A percentile compares a stretch with the other conserved stretches of the same genome.
phyloP scores from a whole-genome alignment of 2,888 invertebrate species.

The Drosophila parthenogenetica region DNA sequence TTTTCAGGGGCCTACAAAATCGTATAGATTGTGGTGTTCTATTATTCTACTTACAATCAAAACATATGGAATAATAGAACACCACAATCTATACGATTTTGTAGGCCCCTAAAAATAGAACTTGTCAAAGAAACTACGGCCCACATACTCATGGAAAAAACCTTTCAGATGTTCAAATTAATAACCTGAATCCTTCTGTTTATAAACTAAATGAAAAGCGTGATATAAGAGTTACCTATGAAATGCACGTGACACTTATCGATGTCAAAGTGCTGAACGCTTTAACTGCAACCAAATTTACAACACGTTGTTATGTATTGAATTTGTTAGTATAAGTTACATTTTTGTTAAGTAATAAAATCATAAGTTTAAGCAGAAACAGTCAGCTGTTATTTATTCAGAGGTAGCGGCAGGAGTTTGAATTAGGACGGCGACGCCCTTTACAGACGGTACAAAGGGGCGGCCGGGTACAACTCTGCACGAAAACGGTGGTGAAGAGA shows the following conservation, averaged over 20 bases:
- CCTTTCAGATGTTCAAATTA: conserved; percentile 5
- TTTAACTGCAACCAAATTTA: too few species aligned
- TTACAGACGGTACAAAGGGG: too few species aligned
- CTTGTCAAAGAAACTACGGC: conserved; percentile 9
- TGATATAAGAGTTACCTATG: conserved; percentile 5
- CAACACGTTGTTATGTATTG: too few species aligned
- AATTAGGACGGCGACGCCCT: too few species aligned
- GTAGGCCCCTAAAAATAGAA: conserved; percentile 13
- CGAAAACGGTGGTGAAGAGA: too few species aligned
- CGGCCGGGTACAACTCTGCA: too few species aligned
- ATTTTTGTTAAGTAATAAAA: too few species aligned
- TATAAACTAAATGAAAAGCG: conserved; percentile 3
- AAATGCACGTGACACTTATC: conserved; percentile 10
- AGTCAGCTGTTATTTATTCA: too few species aligned
- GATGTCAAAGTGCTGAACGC: conserved; percentile 12
- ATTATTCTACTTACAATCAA: conserved; percentile 16
- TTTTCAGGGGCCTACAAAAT: conserved; percentile 19
- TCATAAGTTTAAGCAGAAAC: too few species aligned
- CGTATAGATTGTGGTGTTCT: conserved; percentile 17
- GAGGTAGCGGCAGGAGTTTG: too few species aligned
- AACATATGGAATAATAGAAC: conserved; percentile 28
- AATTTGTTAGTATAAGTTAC: too few species aligned
- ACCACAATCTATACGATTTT: conserved; percentile 17
- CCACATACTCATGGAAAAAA: conserved; percentile 9
- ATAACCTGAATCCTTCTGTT: not conserved